Evolutionary conservation across 2,113 vertebrate species (phyloP).

Genomic region (Lasiurus borealis): DNA sequence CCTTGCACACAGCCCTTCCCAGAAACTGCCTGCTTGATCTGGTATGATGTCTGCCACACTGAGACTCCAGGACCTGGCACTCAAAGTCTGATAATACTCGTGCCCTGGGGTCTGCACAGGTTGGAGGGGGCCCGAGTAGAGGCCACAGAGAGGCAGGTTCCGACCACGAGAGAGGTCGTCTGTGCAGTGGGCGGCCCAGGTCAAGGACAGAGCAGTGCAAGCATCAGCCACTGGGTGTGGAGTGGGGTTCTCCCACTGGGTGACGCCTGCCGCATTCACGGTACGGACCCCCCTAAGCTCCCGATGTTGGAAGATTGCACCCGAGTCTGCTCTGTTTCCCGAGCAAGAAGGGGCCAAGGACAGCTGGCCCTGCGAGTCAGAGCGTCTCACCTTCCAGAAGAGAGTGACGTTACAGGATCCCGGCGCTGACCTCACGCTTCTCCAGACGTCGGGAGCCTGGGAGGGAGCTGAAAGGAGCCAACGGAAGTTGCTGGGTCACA

Average conservation of each 20-base stretch:
- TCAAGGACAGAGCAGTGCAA: too few relatives aligned
- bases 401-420: conserved; percentile 81
- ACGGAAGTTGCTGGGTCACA: not conserved
- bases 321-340: not conserved
- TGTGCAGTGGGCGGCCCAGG: too few relatives aligned
- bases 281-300: not conserved
- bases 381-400: conserved; percentile 88
- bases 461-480: conserved; percentile 85
- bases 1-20: not conserved
- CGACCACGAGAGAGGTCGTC: not conserved
- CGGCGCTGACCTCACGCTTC: conserved; percentile 67
- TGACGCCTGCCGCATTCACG: not conserved
- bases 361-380: too few relatives aligned
- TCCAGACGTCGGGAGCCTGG: conserved; percentile 86
- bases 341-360: not conserved
- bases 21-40: not conserved
- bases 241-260: rapidly evolving
- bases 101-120: not conserved
- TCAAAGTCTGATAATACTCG: not conserved
- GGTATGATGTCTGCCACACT: too few relatives aligned
- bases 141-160: not conserved
- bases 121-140: not conserved
- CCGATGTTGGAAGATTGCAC: rapidly evolving
- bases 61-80: not conserved
- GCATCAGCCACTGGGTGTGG: rapidly evolving